Conservation (phyloP, 2,797 vertebrate species). For the Holocentrus rufus region DNA sequence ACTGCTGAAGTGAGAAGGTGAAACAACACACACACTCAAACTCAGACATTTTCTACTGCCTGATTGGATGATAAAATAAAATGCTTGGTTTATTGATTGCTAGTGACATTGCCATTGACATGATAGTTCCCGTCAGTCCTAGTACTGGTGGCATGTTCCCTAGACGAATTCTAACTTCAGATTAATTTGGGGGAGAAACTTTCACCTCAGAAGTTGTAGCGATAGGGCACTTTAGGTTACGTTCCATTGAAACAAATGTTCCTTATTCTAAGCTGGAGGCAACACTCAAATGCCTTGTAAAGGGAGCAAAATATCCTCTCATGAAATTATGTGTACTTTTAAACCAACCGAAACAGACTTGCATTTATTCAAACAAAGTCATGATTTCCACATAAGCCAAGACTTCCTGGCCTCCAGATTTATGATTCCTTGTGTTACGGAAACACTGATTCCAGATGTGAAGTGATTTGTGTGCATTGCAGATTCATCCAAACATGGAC, state of each 20-base stretch:
- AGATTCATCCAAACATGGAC: slow-evolving; percentile 1
- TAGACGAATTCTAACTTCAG: too few relatives aligned
- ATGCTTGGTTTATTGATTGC: too few relatives aligned
- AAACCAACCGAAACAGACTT: slow-evolving; percentile 4
- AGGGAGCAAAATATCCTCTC: background rate
- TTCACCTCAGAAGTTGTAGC: too few relatives aligned
- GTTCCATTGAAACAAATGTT: background rate
- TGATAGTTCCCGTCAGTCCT: too few relatives aligned
- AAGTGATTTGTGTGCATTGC: background rate
- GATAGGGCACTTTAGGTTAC: too few relatives aligned
- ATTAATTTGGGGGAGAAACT: too few relatives aligned
- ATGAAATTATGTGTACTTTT: slow-evolving; percentile 16
- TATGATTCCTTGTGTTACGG: slow-evolving; percentile 28
- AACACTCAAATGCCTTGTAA: background rate
- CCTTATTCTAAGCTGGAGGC: background rate
- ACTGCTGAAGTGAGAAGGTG: too few relatives aligned
- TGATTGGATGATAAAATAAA: too few relatives aligned
- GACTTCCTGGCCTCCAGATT: slow-evolving; percentile 22
- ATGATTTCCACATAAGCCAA: slow-evolving; percentile 22
- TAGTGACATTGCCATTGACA: too few relatives aligned
- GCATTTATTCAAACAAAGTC: slow-evolving; percentile 13
- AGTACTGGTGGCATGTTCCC: too few relatives aligned
- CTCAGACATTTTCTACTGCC: too few relatives aligned
- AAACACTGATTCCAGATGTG: slow-evolving; percentile 7
- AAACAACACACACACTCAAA: too few relatives aligned